Evolutionary conservation across 2,888 invertebrate species (phyloP).

Genomic region (Napeogenes sylphis): DNA sequence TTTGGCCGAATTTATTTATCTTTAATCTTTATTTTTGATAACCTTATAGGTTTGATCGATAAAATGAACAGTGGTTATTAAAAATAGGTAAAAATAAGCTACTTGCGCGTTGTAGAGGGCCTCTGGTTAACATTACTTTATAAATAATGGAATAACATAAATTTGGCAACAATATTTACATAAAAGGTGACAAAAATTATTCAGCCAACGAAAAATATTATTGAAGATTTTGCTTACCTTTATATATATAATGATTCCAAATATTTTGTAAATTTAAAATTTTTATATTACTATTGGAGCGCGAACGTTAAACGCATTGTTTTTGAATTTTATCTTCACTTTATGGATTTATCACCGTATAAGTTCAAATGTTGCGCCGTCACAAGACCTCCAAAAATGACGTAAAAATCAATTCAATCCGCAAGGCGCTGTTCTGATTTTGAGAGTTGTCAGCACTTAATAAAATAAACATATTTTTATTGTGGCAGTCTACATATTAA

Average conservation of each 20-base stretch:
- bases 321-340: constrained; percentile 32
- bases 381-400: constrained; percentile 52
- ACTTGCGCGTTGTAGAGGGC: too few relatives aligned
- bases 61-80: constrained; percentile 2
- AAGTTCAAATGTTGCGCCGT: constrained; percentile 73
- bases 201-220: background rate
- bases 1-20: too few relatives aligned
- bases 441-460: constrained; percentile 26
- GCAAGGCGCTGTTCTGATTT: constrained; percentile 9
- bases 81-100: background rate
- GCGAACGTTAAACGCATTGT: constrained; percentile 21
- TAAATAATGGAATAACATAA: constrained; percentile 3
- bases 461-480: constrained; percentile 29
- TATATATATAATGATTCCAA: constrained; percentile 3
- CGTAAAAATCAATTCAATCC: constrained; percentile 58
- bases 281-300: constrained; percentile 10
- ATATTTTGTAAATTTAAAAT: constrained; percentile 11
- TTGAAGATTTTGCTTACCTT: constrained; percentile 18
- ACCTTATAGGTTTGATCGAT: constrained; percentile 9
- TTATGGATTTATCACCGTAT: constrained; percentile 40
- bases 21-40: too few relatives aligned
- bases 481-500: background rate
- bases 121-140: too few relatives aligned
- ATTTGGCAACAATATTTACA: background rate
- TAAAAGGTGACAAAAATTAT: background rate